A percentile compares a stretch with the other conserved stretches of the same genome.
Evolutionary conservation across 2,888 invertebrate genomes (phyloP).

Genomic region (Asteroscopus sphinx): DNA sequence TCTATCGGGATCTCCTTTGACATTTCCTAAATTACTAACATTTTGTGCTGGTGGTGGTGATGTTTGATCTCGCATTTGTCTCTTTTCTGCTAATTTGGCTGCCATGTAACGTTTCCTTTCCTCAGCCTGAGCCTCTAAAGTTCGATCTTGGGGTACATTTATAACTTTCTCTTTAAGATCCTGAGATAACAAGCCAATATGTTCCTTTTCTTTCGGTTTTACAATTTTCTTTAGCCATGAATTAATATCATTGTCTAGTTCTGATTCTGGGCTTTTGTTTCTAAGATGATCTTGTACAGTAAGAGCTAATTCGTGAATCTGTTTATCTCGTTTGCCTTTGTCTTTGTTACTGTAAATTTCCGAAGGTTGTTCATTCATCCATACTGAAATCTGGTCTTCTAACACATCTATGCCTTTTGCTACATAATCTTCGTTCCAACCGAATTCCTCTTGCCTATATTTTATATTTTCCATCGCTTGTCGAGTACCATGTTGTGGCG

Average conservation of each 20-base stretch:
- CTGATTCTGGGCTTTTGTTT: slow-evolving; percentile 55
- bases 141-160: slow-evolving; percentile 64
- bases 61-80: slow-evolving; percentile 15
- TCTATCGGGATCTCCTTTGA: slow-evolving; percentile 58
- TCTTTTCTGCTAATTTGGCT: slow-evolving; percentile 35
- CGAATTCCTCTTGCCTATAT: slow-evolving; percentile 42
- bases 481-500: slow-evolving; percentile 65
- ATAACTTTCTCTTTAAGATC: slow-evolving; percentile 63
- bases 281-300: slow-evolving; percentile 58
- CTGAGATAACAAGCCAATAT: slow-evolving; percentile 59
- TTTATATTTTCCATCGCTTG: slow-evolving; percentile 63
- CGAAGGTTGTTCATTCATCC: slow-evolving; percentile 72
- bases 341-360: slow-evolving; percentile 59
- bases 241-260: slow-evolving; percentile 60
- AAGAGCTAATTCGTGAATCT: slow-evolving; percentile 66
- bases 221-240: slow-evolving; percentile 65
- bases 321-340: slow-evolving; percentile 50
- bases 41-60: slow-evolving; percentile 4
- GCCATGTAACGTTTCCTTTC: slow-evolving; percentile 47
- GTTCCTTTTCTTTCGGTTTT: slow-evolving; percentile 55
- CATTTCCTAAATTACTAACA: slow-evolving; percentile 40
- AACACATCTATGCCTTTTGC: slow-evolving; percentile 64
- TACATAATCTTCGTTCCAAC: slow-evolving; percentile 51
- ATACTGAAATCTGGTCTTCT: slow-evolving; percentile 73
- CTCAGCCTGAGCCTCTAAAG: slow-evolving; percentile 45